These are phyloP conservation scores for Psammodynastes pulverulentus DNA, from an alignment of 2,113 vertebrate genomes.

Conservation along the genomic window DNA sequence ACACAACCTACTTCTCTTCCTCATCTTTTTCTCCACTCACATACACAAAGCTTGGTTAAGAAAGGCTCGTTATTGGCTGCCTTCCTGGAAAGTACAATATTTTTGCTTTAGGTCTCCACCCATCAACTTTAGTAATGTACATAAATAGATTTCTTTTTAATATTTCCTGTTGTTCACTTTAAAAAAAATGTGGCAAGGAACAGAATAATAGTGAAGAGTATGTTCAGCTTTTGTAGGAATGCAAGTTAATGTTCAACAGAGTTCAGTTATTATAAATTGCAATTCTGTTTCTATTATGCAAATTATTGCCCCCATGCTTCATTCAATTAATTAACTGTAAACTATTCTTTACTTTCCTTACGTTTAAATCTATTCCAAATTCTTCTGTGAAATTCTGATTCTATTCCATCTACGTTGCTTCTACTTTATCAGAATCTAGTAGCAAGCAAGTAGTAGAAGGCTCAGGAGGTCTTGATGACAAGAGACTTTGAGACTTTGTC, in stretches of 20 bases:
- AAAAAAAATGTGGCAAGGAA: constrained; percentile 24
- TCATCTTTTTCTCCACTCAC: not conserved
- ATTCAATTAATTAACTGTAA: not conserved
- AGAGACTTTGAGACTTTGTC: not conserved
- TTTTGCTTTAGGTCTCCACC: constrained; percentile 47
- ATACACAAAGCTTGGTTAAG: constrained; percentile 22
- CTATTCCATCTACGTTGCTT: not conserved
- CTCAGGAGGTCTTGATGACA: not conserved
- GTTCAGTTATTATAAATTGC: not conserved
- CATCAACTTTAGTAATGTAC: constrained; percentile 49
- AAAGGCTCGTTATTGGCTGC: constrained; percentile 42
- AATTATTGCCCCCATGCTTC: not conserved
- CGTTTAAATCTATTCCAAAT: not conserved
- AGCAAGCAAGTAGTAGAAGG: not conserved
- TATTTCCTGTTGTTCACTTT: constrained; percentile 21
- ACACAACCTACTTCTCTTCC: not conserved
- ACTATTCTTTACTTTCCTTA: not conserved
- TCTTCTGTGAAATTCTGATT: not conserved
- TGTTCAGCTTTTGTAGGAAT: not conserved
- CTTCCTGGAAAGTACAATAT: constrained; percentile 58
- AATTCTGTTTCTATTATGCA: not conserved
- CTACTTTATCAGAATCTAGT: not conserved
- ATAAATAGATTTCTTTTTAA: constrained; percentile 21
- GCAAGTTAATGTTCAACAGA: constrained; percentile 32
- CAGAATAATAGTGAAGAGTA: constrained; percentile 16